These are phyloP conservation scores for Dryobota labecula DNA, from an alignment of 2,888 invertebrate species.

Conservation along the genomic window DNA sequence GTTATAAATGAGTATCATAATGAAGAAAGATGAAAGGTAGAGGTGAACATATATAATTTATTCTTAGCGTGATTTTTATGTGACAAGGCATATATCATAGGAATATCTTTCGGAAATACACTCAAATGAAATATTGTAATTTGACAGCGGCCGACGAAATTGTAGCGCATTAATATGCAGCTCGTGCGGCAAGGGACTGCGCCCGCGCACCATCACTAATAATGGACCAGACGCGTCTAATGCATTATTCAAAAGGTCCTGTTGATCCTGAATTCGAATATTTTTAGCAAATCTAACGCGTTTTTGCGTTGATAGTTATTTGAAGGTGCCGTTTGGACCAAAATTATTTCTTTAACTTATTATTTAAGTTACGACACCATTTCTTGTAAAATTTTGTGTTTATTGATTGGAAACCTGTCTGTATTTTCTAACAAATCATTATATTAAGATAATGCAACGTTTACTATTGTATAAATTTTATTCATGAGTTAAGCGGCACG, in stretches of 20 bases:
- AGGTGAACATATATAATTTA: conserved; percentile 54
- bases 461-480: conserved; percentile 36
- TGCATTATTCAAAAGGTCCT: conserved; percentile 86
- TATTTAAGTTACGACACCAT: neutral
- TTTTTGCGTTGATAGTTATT: conserved; percentile 54
- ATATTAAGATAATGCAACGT: conserved; percentile 18
- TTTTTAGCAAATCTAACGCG: conserved; percentile 74
- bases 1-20: conserved; percentile 15
- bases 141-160: conserved; percentile 79
- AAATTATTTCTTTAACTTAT: neutral
- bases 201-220: conserved; percentile 81
- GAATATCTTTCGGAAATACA: conserved; percentile 78
- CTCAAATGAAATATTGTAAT: conserved; percentile 80
- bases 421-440: conserved; percentile 27
- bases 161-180: conserved; percentile 86
- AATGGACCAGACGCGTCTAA: conserved; percentile 81
- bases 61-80: conserved; percentile 61
- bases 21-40: conserved; percentile 37
- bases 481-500: conserved; percentile 34
- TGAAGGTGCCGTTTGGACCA: conserved; percentile 35
- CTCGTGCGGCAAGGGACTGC: conserved; percentile 84
- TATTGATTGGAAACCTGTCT: conserved; percentile 20
- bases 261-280: conserved; percentile 78
- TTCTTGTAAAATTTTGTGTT: neutral
- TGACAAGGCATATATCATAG: conserved; percentile 74